A percentile compares a stretch with the other conserved stretches of the same genome.
These are phyloP conservation scores for Lycaon pictus DNA, from an alignment of 2,113 vertebrate genomes.

Conservation along the genomic window DNA sequence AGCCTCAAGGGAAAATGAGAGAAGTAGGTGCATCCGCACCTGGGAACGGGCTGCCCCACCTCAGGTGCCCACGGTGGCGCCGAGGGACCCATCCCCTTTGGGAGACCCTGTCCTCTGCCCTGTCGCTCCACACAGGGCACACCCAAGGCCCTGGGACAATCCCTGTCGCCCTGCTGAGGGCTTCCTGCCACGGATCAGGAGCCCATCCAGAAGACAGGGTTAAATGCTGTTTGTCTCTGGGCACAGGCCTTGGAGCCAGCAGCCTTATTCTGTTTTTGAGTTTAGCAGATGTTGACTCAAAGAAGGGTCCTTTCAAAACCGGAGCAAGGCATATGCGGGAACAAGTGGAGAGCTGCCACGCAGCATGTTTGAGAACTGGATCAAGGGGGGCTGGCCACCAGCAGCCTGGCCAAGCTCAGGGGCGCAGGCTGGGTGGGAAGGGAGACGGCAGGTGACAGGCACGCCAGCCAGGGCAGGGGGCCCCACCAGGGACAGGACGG, in stretches of 20 bases:
- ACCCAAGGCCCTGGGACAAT: neutral
- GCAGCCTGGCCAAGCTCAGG: neutral
- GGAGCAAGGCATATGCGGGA: fast-evolving
- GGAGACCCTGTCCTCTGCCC: neutral
- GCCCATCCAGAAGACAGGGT: neutral
- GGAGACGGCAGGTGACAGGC: fast-evolving
- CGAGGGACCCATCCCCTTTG: neutral
- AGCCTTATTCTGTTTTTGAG: fast-evolving
- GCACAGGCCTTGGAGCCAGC: neutral
- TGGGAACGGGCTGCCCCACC: neutral
- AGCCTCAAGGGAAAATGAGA: fast-evolving
- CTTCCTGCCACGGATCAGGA: neutral
- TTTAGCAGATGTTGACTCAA: neutral
- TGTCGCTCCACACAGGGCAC: fast-evolving
- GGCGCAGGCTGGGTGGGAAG: fast-evolving
- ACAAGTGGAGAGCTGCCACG: fast-evolving
- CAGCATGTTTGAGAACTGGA: neutral
- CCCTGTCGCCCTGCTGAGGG: neutral
- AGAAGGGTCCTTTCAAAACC: neutral
- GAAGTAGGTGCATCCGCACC: fast-evolving
- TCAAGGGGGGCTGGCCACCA: neutral
- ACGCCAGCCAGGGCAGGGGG: neutral
- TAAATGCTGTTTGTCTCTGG: fast-evolving
- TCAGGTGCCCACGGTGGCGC: neutral
- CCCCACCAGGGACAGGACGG: fast-evolving